Evolutionary conservation across 2,888 invertebrate genomes (phyloP).

Genomic region (Sericinus montela): DNA sequence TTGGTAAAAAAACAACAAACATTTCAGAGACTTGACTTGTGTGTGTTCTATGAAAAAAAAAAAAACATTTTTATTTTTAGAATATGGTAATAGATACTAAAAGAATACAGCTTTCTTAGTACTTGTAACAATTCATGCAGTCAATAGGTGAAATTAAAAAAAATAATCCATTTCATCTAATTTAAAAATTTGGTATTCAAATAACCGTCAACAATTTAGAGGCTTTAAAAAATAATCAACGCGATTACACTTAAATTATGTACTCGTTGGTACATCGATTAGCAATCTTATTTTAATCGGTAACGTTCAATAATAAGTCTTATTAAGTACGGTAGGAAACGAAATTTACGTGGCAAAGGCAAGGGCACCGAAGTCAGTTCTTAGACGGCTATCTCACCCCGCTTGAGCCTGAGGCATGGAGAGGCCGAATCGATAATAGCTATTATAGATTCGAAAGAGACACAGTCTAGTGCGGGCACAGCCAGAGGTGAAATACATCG

Average conservation of each 20-base stretch:
- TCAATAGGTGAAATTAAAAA: too few relatives aligned
- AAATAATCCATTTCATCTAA: too few relatives aligned
- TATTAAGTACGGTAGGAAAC: slow-evolving; percentile 4
- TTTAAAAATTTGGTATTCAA: too few relatives aligned
- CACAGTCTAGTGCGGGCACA: slow-evolving; percentile 25
- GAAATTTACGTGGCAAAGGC: slow-evolving; percentile 17
- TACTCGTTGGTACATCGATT: slow-evolving; percentile 3
- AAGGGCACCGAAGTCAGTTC: slow-evolving; percentile 6
- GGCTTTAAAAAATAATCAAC: neutral
- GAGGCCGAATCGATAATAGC: slow-evolving; percentile 23
- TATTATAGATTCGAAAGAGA: slow-evolving; percentile 24
- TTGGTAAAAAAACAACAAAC: too few relatives aligned
- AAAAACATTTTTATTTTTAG: too few relatives aligned
- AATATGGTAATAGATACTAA: too few relatives aligned
- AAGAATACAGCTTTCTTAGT: too few relatives aligned
- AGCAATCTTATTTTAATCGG: neutral
- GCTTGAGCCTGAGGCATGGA: slow-evolving; percentile 10
- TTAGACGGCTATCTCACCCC: slow-evolving; percentile 12
- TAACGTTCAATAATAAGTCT: slow-evolving; percentile 7
- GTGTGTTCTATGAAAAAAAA: too few relatives aligned
- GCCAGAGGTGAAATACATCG: slow-evolving; percentile 59
- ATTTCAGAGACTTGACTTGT: too few relatives aligned
- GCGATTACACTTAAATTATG: slow-evolving; percentile 18
- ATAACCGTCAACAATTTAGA: too few relatives aligned
- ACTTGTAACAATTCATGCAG: too few relatives aligned